These are phyloP conservation scores for Leptinotarsa peninsularis DNA, from an alignment of 2,888 invertebrate genomes.

Conservation along the genomic window DNA sequence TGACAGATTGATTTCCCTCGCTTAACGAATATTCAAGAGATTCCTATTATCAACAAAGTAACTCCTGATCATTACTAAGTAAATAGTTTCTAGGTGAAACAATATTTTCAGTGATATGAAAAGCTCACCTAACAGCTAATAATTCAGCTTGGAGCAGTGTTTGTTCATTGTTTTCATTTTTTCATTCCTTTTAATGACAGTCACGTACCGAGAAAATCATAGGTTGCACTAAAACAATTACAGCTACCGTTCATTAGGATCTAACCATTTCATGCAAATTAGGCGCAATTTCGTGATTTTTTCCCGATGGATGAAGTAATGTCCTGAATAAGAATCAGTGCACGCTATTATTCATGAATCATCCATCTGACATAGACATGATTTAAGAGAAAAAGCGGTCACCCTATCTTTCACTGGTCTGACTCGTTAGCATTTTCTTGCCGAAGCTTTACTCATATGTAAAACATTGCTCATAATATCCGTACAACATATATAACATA, in stretches of 20 bases:
- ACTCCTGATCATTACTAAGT: not conserved
- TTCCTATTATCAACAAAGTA: too few species aligned
- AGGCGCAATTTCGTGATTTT: conserved; percentile 25
- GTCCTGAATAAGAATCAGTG: conserved; percentile 22
- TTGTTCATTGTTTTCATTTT: conserved; percentile 12
- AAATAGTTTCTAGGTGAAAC: not conserved
- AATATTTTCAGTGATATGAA: not conserved
- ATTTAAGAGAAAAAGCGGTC: conserved; percentile 19
- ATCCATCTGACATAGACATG: conserved; percentile 33
- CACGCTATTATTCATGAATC: conserved; percentile 28
- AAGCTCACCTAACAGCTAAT: not conserved
- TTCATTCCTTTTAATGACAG: conserved; percentile 7
- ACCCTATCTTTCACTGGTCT: conserved; percentile 22
- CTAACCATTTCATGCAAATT: conserved; percentile 25
- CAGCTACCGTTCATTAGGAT: conserved; percentile 23
- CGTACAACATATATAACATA: conserved; percentile 54
- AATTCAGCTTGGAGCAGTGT: not conserved
- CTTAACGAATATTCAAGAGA: too few species aligned
- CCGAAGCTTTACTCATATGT: conserved; percentile 48
- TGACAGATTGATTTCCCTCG: too few species aligned
- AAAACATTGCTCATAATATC: conserved; percentile 53
- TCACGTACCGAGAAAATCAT: conserved; percentile 16
- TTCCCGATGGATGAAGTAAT: conserved; percentile 18
- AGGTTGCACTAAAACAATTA: conserved; percentile 19
- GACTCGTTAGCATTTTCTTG: conserved; percentile 36